Percentiles rank a stretch among this genome's conserved stretches.
Evolutionary conservation across 2,113 vertebrate species (phyloP).

Genomic region (Ptyas mucosa): DNA sequence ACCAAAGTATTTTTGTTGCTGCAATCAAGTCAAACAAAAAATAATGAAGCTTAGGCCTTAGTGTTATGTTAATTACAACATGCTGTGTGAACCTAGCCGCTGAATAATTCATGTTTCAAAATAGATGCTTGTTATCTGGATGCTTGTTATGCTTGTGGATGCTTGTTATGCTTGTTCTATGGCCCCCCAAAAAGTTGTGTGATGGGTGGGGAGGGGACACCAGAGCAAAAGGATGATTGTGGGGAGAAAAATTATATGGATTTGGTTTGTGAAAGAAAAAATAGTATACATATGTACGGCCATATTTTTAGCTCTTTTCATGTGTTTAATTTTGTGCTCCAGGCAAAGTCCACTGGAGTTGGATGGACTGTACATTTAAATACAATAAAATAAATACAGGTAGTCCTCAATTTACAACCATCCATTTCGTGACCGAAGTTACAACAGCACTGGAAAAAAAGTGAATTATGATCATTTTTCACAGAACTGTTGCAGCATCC

Average conservation of each 20-base stretch:
- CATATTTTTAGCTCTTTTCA: background rate
- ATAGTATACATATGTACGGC: accelerated
- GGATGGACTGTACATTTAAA: background rate
- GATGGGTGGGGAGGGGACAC: background rate
- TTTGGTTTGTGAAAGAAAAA: background rate
- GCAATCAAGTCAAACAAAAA: background rate
- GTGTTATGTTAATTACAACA: background rate
- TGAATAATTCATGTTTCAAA: background rate
- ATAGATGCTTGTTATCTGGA: background rate
- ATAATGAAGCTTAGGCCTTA: background rate
- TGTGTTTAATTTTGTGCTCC: background rate
- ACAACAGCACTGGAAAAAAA: background rate
- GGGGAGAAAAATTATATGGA: background rate
- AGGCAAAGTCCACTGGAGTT: background rate
- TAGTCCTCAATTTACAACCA: background rate
- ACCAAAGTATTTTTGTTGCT: background rate
- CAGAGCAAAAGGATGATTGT: background rate
- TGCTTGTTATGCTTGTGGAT: no score
- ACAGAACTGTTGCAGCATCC: background rate
- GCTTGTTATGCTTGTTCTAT: background rate
- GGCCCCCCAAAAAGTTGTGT: background rate
- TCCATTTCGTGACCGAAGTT: background rate
- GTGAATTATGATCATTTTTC: background rate
- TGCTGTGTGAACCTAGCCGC: background rate
- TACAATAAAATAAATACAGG: background rate